phyloP scores from a whole-genome alignment of 2,888 invertebrate species.

The Catocala fraxini region DNA sequence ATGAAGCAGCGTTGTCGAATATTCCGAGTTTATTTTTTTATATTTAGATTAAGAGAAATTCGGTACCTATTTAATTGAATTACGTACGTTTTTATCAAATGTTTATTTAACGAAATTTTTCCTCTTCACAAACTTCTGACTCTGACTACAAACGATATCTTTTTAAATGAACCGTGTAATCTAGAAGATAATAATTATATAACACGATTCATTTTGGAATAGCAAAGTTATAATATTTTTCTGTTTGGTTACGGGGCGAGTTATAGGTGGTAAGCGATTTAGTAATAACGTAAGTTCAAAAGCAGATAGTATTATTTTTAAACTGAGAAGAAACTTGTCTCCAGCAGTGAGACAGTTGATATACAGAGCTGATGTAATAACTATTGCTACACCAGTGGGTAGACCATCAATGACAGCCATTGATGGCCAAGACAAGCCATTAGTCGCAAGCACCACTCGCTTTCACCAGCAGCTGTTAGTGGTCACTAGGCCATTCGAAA shows the following conservation, averaged over 20 bases:
- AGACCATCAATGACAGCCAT: no score
- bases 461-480: no score
- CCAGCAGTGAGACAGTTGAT: no score
- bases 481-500: no score
- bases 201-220: conserved; percentile 44
- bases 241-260: conserved; percentile 10
- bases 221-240: conserved; percentile 41
- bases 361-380: no score
- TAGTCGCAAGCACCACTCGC: no score
- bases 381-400: no score
- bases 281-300: neutral
- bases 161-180: conserved; percentile 48
- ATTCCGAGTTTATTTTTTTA: neutral
- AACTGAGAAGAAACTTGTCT: no score
- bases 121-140: conserved; percentile 22
- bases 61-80: conserved; percentile 21
- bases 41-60: conserved; percentile 22
- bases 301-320: neutral
- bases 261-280: neutral
- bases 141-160: conserved; percentile 35
- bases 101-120: conserved; percentile 23
- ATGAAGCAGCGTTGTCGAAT: conserved; percentile 23
- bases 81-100: conserved; percentile 28
- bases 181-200: conserved; percentile 48
- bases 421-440: no score